Conservation (phyloP, 2,888 invertebrate species). For the Aspidiotus rigidus region DNA sequence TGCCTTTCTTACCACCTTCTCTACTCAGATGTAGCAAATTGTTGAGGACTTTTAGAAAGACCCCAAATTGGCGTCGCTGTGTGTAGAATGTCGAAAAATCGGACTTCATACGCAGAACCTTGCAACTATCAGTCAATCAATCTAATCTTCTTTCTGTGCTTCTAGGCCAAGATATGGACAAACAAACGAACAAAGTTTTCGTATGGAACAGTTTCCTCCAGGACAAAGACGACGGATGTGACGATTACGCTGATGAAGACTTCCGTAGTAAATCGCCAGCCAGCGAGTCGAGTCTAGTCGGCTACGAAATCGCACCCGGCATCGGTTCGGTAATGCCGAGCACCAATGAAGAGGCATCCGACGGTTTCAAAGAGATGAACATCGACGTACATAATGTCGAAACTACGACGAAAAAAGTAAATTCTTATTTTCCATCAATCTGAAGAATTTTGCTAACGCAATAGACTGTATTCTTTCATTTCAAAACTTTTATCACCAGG, state of each 20-base stretch:
- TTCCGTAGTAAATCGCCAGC: slow-evolving; percentile 31
- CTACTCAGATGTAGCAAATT: too few species aligned
- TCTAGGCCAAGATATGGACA: slow-evolving; percentile 50
- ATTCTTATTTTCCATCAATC: slow-evolving; percentile 5
- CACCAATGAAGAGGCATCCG: slow-evolving; percentile 20
- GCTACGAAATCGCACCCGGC: slow-evolving; percentile 48
- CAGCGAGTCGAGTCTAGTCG: slow-evolving; percentile 43
- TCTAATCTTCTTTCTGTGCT: too few species aligned
- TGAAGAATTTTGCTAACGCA: background rate
- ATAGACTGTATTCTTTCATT: background rate
- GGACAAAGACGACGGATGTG: slow-evolving; percentile 45
- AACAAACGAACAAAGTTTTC: slow-evolving; percentile 71
- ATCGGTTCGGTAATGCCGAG: slow-evolving; percentile 43
- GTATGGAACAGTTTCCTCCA: slow-evolving; percentile 65
- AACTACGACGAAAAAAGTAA: slow-evolving; percentile 16
- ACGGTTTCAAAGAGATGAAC: background rate
- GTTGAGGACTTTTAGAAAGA: too few species aligned
- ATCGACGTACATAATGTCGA: slow-evolving; percentile 13
- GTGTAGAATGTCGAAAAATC: too few species aligned
- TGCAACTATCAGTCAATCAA: too few species aligned
- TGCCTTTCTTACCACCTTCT: too few species aligned
- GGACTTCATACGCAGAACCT: too few species aligned
- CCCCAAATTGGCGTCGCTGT: too few species aligned
- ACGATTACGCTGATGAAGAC: slow-evolving; percentile 30
- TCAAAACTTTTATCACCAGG: slow-evolving; percentile 42